A percentile compares a stretch with the other conserved stretches of the same genome.
Conservation (phyloP, 2,113 vertebrate species). For the Trematocara marginatum region DNA sequence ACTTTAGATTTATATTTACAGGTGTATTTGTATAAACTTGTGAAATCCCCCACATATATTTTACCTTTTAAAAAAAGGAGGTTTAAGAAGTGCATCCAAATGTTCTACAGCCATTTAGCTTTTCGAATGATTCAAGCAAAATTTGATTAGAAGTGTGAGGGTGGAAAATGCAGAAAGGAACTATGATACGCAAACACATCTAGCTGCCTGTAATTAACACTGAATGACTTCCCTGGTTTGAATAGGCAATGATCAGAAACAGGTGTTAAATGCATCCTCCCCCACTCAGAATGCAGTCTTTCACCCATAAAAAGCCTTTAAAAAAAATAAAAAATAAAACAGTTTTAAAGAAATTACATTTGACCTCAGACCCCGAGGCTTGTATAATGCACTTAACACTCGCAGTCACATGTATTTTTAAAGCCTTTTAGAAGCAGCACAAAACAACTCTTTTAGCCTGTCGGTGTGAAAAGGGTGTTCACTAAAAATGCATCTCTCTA, state of each 20-base stretch:
- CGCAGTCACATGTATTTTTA: conserved; percentile 16
- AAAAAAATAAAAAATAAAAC: not conserved
- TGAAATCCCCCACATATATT: not conserved
- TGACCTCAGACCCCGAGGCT: conserved; percentile 31
- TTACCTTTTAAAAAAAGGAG: not conserved
- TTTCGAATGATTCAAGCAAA: not conserved
- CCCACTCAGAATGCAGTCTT: not conserved
- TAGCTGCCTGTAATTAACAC: conserved; percentile 12
- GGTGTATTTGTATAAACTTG: not conserved
- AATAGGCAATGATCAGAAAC: conserved; percentile 22
- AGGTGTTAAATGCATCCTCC: conserved; percentile 1
- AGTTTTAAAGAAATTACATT: conserved; percentile 2
- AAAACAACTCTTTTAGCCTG: conserved; percentile 29
- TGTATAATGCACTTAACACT: conserved; percentile 21
- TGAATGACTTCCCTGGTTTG: not conserved
- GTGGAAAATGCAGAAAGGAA: conserved; percentile 6
- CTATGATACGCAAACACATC: not conserved
- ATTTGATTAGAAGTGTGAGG: not conserved
- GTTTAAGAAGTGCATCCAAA: not conserved
- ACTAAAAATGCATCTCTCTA: not conserved
- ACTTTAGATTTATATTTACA: not conserved
- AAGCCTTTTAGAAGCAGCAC: conserved; percentile 2
- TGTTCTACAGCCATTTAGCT: not conserved
- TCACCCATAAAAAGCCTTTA: not conserved
- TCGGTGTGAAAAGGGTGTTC: not conserved